Evolutionary conservation across 2,797 vertebrate genomes (phyloP).

Genomic region (Scleropages formosus): DNA sequence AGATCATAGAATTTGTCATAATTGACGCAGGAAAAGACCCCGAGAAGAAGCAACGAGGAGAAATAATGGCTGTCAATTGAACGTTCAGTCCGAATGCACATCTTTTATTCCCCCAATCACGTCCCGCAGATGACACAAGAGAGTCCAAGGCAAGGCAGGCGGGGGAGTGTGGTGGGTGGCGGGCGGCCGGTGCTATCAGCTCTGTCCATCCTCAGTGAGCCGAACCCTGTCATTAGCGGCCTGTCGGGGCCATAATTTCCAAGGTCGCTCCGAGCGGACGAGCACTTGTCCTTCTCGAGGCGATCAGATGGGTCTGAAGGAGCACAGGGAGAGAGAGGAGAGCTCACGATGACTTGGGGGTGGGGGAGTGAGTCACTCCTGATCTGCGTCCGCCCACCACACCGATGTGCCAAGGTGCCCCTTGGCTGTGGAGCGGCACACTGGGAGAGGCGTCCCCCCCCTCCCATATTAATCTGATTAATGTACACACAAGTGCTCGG

Average conservation of each 20-base stretch:
- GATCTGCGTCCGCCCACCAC: background rate
- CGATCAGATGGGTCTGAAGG: conserved; percentile 48
- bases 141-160: conserved; percentile 36
- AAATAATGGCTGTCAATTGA: conserved; percentile 21
- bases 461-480: background rate
- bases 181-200: conserved; percentile 38
- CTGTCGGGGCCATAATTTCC: conserved; percentile 50
- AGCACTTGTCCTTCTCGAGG: conserved; percentile 49
- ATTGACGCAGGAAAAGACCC: conserved; percentile 13
- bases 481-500: conserved; percentile 7
- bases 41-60: background rate
- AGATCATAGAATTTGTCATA: background rate
- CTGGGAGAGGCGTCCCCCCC: background rate
- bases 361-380: conserved; percentile 21
- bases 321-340: conserved; percentile 17
- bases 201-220: conserved; percentile 37
- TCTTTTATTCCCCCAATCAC: background rate
- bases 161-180: conserved; percentile 35
- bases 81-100: background rate
- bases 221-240: conserved; percentile 48
- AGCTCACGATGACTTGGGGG: background rate
- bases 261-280: conserved; percentile 49
- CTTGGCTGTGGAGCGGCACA: background rate
- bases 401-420: background rate
- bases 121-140: conserved; percentile 35